These are phyloP conservation scores for Calliphora vomitoria DNA, from an alignment of 2,888 invertebrate genomes.

Conservation along the genomic window DNA sequence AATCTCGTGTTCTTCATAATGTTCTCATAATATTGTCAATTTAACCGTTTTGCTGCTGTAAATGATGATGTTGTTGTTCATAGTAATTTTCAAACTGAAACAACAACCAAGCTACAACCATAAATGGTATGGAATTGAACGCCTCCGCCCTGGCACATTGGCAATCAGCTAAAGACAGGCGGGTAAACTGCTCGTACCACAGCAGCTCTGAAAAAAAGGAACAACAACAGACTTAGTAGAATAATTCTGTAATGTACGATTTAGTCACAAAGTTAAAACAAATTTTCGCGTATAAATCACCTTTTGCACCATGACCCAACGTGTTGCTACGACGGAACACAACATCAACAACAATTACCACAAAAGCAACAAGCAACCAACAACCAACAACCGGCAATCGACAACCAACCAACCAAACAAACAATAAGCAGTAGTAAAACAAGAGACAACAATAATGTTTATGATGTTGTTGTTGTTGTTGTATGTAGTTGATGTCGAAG, in stretches of 20 bases:
- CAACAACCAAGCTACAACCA: slow-evolving; percentile 41
- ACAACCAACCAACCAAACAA: slow-evolving; percentile 40
- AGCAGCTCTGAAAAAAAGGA: background rate
- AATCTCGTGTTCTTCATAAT: slow-evolving; percentile 68
- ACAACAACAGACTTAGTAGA: slow-evolving; percentile 32
- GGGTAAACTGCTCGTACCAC: slow-evolving; percentile 28
- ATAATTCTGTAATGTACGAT: slow-evolving; percentile 59
- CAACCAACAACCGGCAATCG: slow-evolving; percentile 19
- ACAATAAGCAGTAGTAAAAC: slow-evolving; percentile 64
- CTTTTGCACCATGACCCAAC: slow-evolving; percentile 74
- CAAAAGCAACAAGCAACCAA: slow-evolving; percentile 50
- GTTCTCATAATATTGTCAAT: slow-evolving; percentile 67
- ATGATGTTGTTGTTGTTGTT: slow-evolving; percentile 62
- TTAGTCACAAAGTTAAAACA: slow-evolving; percentile 69
- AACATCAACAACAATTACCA: slow-evolving; percentile 70
- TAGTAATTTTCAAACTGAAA: slow-evolving; percentile 45
- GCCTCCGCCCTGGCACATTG: slow-evolving; percentile 70
- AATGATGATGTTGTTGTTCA: slow-evolving; percentile 63
- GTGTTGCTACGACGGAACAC: slow-evolving; percentile 72
- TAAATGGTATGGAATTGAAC: slow-evolving; percentile 65
- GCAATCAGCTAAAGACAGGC: slow-evolving; percentile 30
- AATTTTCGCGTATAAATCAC: slow-evolving; percentile 75
- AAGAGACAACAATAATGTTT: slow-evolving; percentile 69
- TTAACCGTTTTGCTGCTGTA: slow-evolving; percentile 55
- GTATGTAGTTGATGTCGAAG: slow-evolving; percentile 30